These are phyloP conservation scores for Cosmorhoe ocellata DNA, from an alignment of 2,888 invertebrate species.

Conservation along the genomic window DNA sequence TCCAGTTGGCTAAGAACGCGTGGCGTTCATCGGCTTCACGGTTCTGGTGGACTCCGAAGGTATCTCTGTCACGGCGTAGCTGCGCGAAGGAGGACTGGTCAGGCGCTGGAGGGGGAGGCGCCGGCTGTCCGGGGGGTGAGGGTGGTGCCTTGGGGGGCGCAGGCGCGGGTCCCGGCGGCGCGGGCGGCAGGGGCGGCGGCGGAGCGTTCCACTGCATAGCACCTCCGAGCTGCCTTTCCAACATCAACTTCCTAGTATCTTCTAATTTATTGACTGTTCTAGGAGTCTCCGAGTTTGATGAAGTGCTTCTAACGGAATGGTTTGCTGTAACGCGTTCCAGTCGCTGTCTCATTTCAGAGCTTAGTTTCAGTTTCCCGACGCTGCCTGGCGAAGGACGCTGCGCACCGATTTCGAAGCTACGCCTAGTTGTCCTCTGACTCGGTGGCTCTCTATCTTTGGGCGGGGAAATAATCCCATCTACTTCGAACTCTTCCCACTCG, in stretches of 20 bases:
- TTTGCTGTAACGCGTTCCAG: conserved; percentile 94
- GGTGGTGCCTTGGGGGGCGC: conserved; percentile 85
- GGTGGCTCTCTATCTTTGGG: conserved; percentile 64
- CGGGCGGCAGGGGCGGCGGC: conserved; percentile 86
- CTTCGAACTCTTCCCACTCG: conserved; percentile 94
- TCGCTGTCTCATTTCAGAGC: conserved; percentile 95
- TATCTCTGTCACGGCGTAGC: conserved; percentile 86
- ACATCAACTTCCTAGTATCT: conserved; percentile 91
- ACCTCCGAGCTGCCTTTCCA: conserved; percentile 92
- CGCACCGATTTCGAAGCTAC: conserved; percentile 91
- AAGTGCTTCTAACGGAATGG: conserved; percentile 91
- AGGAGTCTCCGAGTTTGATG: conserved; percentile 86
- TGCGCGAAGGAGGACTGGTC: conserved; percentile 85
- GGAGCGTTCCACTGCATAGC: conserved; percentile 84
- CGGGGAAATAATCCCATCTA: conserved; percentile 78
- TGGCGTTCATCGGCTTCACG: conserved; percentile 81
- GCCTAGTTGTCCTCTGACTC: conserved; percentile 69
- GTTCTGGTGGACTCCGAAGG: conserved; percentile 88
- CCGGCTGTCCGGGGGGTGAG: conserved; percentile 83
- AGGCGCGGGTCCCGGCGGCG: conserved; percentile 82
- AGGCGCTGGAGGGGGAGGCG: conserved; percentile 82
- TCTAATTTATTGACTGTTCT: conserved; percentile 91
- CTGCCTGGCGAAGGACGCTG: conserved; percentile 92
- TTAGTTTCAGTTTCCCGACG: conserved; percentile 94
- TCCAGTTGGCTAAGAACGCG: conserved; percentile 78